Conservation (phyloP, 2,888 invertebrate species). For the Plebejus argus region DNA sequence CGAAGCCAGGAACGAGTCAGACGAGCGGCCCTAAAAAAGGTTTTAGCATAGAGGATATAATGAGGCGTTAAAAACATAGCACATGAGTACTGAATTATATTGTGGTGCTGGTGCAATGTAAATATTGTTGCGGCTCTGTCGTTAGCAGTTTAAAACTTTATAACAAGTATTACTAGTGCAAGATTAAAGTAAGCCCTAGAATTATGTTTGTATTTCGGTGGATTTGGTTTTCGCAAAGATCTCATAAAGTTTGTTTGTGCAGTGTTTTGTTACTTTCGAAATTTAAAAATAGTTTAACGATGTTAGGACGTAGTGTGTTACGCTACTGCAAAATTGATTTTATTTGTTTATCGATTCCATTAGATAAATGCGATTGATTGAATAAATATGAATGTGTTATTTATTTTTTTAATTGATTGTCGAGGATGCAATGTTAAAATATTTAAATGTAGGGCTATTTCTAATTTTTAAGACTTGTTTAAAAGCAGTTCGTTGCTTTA, state of each 20-base stretch:
- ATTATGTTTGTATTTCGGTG: slow-evolving; percentile 72
- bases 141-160: slow-evolving; percentile 38
- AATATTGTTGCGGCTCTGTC: slow-evolving; percentile 38
- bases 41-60: slow-evolving; percentile 94
- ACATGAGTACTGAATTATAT: background rate
- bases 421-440: slow-evolving; percentile 41
- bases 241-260: slow-evolving; percentile 80
- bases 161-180: slow-evolving; percentile 65
- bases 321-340: slow-evolving; percentile 23
- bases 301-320: slow-evolving; percentile 55
- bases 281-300: slow-evolving; percentile 68
- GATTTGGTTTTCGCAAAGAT: slow-evolving; percentile 81
- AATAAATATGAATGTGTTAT: slow-evolving; percentile 64
- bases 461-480: background rate
- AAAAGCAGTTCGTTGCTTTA: slow-evolving; percentile 17
- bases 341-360: slow-evolving; percentile 31
- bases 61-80: slow-evolving; percentile 85
- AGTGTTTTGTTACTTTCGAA: slow-evolving; percentile 80
- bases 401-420: slow-evolving; percentile 67
- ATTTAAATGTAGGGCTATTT: slow-evolving; percentile 32
- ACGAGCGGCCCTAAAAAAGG: slow-evolving; percentile 88
- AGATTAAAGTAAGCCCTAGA: slow-evolving; percentile 59
- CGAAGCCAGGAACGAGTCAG: slow-evolving; percentile 79
- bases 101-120: slow-evolving; percentile 41
- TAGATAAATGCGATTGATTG: slow-evolving; percentile 60